Conservation (phyloP, 2,113 vertebrate species). For the Dicerorhinus sumatrensis region DNA sequence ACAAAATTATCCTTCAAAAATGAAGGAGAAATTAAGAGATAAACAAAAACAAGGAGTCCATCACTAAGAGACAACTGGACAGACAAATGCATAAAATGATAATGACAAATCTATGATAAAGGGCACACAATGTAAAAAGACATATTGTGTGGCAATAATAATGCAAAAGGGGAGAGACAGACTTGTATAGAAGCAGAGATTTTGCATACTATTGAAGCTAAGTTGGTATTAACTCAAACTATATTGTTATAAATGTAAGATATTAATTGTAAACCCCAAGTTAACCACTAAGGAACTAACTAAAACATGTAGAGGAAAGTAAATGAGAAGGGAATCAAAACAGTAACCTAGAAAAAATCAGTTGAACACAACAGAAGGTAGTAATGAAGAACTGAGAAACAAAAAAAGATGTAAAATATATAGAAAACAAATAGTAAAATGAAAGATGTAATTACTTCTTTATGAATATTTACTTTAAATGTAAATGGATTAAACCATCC, state of each 20-base stretch:
- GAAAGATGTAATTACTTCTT: background rate
- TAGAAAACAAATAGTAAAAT: background rate
- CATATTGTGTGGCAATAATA: background rate
- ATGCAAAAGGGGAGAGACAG: background rate
- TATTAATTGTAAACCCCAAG: background rate
- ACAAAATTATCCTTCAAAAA: slow-evolving; percentile 25
- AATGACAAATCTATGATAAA: background rate
- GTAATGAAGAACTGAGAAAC: background rate
- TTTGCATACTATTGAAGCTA: background rate
- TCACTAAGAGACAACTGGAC: background rate
- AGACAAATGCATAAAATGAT: background rate
- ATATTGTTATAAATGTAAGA: background rate
- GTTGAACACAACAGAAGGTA: background rate
- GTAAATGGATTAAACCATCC: background rate
- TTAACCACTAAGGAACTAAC: background rate
- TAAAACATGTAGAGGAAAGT: background rate
- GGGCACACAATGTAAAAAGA: background rate
- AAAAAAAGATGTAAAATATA: background rate
- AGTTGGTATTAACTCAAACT: background rate
- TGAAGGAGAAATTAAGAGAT: background rate
- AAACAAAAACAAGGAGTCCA: background rate
- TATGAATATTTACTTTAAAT: background rate
- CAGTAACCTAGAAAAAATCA: background rate
- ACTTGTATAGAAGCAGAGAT: background rate
- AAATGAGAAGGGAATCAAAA: background rate